A percentile compares a stretch with the other conserved stretches of the same genome.
Evolutionary conservation across 2,797 vertebrate genomes (phyloP).

Genomic region (Poeciliopsis paucimaculata): DNA sequence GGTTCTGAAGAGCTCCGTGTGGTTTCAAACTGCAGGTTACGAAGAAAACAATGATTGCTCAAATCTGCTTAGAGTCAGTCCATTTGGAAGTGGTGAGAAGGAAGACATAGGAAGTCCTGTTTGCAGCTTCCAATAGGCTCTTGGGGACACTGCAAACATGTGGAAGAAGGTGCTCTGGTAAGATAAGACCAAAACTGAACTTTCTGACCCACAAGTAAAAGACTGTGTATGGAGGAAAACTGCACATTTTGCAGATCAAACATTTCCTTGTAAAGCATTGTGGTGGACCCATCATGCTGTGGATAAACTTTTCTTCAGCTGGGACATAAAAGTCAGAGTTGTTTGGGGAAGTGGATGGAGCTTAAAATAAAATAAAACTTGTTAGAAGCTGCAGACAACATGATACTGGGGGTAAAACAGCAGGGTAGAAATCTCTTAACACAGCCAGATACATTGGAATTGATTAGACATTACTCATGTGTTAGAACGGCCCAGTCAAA

Average conservation of each 20-base stretch:
- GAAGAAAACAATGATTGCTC: background rate
- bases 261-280: background rate
- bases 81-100: background rate
- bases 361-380: background rate
- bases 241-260: background rate
- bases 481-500: background rate
- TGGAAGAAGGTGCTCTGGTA: constrained; percentile 6
- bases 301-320: background rate
- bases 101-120: background rate
- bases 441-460: background rate
- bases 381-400: background rate
- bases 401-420: background rate
- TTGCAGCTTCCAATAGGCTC: background rate
- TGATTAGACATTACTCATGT: background rate
- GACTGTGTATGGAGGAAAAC: background rate
- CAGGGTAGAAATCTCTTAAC: background rate
- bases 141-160: background rate
- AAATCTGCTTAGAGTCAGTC: background rate
- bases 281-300: background rate
- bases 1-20: background rate
- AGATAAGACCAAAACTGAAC: constrained; percentile 2
- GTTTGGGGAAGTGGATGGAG: background rate
- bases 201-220: background rate
- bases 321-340: background rate
- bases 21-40: background rate